These are phyloP conservation scores for Corythoichthys haematopterus DNA, from an alignment of 2,113 vertebrate species.

Conservation along the genomic window DNA sequence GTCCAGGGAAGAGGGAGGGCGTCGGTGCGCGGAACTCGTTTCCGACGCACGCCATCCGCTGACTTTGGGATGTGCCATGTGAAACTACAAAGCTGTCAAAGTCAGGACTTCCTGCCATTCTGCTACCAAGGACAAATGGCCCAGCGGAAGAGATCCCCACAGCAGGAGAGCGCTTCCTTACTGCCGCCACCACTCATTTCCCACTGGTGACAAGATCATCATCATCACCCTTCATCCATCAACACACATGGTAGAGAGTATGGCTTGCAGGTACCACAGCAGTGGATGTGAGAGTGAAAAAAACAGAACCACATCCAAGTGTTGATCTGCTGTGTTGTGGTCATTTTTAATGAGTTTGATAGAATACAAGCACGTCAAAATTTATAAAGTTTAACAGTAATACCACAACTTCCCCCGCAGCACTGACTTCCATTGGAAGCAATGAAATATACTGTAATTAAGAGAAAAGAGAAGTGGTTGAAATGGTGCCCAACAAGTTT, in stretches of 20 bases:
- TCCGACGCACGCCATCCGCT: constrained; percentile 66
- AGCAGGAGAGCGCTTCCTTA: constrained; percentile 59
- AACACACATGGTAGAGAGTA: constrained; percentile 7
- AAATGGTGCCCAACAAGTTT: background rate
- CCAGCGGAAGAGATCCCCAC: constrained; percentile 77
- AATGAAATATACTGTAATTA: background rate
- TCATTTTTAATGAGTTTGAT: background rate
- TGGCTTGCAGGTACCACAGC: background rate
- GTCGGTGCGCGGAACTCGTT: constrained; percentile 26
- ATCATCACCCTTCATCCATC: constrained; percentile 18
- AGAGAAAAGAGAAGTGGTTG: background rate
- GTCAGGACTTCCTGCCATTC: constrained; percentile 97
- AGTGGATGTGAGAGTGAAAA: background rate
- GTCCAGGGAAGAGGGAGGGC: background rate
- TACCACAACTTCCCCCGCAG: background rate
- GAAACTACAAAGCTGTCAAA: constrained; percentile 90
- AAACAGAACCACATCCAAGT: background rate
- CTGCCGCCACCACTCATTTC: constrained; percentile 49
- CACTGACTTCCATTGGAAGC: background rate
- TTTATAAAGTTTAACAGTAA: background rate
- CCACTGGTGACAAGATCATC: constrained; percentile 55
- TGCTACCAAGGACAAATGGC: constrained; percentile 81
- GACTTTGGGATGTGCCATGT: constrained; percentile 77
- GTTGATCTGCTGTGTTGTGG: no score
- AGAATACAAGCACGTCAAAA: background rate